Evolutionary conservation across 1,140 invertebrate species (phyloP).

Genomic region (Bactericera cockerelli): DNA sequence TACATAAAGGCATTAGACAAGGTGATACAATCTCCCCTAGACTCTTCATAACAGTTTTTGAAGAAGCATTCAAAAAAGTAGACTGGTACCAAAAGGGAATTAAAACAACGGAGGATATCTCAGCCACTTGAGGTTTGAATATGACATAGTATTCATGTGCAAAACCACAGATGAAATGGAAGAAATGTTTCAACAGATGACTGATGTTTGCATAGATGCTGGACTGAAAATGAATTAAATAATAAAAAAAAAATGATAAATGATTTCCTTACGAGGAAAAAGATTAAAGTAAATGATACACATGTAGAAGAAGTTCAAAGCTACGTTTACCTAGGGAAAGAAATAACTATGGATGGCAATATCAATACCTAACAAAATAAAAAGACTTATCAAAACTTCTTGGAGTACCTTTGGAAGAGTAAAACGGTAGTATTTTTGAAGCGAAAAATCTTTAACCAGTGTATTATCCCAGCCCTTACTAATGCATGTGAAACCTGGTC

Average conservation of each 20-base stretch:
- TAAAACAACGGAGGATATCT: constrained; percentile 22
- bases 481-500: no score
- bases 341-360: no score
- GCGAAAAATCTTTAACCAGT: no score
- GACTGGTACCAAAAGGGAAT: constrained; percentile 19
- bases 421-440: no score
- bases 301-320: no score
- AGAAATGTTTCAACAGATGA: constrained; percentile 14
- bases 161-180: constrained; percentile 9
- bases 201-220: constrained; percentile 6
- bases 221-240: constrained; percentile 20
- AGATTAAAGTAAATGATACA: no score
- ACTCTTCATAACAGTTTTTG: constrained; percentile 18
- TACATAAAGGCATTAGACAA: constrained; percentile 13
- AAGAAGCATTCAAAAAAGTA: constrained; percentile 21
- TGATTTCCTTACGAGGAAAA: constrained; percentile 15
- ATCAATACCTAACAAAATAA: no score
- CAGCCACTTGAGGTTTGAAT: constrained; percentile 24
- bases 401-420: no score
- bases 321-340: no score
- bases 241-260: no score
- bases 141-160: constrained; percentile 23
- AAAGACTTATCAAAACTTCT: no score
- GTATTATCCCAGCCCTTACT: no score
- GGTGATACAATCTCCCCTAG: constrained; percentile 18